A percentile compares a stretch with the other conserved stretches of the same genome.
Conservation (phyloP, 2,888 invertebrate genomes). For the Thereva unica region DNA sequence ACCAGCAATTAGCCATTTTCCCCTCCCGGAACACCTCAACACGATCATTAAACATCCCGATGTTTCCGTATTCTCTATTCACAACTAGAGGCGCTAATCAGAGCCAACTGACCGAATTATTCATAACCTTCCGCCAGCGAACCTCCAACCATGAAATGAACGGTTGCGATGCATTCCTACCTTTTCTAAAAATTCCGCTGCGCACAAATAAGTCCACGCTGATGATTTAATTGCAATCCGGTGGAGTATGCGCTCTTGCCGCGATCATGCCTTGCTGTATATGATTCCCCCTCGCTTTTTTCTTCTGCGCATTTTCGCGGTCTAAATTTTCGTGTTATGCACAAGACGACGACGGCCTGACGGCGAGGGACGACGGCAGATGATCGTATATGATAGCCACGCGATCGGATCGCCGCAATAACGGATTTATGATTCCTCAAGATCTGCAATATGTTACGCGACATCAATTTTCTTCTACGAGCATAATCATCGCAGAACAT, state of each 20-base stretch:
- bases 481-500: conserved; percentile 10
- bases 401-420: conserved; percentile 35
- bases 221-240: conserved; percentile 15
- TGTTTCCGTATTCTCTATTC: not conserved
- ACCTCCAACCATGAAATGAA: conserved; percentile 10
- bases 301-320: conserved; percentile 2
- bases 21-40: too few species aligned
- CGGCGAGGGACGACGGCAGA: not conserved
- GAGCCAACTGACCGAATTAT: conserved; percentile 11
- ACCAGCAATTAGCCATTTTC: too few species aligned
- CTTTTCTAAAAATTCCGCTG: not conserved
- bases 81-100: not conserved
- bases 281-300: conserved; percentile 1
- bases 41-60: too few species aligned
- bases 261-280: conserved; percentile 12
- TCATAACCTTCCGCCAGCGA: not conserved
- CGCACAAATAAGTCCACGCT: conserved; percentile 1
- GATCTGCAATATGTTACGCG: conserved; percentile 31
- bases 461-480: conserved; percentile 34
- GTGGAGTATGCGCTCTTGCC: conserved; percentile 5
- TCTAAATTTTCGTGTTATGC: conserved; percentile 23
- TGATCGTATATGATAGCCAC: conserved; percentile 27
- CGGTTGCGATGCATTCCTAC: not conserved
- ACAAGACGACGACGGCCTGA: not conserved
- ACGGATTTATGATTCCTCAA: conserved; percentile 32